These are phyloP conservation scores for Ptychoptera albimana DNA, from an alignment of 2,888 invertebrate species.

Conservation along the genomic window DNA sequence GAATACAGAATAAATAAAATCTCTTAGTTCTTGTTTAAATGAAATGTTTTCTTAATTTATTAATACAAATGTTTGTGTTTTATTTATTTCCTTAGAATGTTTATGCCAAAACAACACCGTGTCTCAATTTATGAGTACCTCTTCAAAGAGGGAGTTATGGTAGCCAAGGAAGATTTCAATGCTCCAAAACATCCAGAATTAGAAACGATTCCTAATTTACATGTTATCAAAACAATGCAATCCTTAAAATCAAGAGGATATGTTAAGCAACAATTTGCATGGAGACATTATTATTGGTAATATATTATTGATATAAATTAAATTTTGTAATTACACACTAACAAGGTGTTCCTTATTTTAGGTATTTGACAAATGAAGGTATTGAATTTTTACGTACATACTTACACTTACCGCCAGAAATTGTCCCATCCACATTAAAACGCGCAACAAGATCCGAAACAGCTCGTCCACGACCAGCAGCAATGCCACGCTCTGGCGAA, in stretches of 20 bases:
- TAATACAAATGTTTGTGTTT: slow-evolving; percentile 5
- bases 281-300: slow-evolving; percentile 98
- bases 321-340: not conserved
- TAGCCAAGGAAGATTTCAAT: slow-evolving; percentile 97
- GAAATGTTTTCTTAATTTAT: too few relatives aligned
- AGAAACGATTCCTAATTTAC: slow-evolving; percentile 87
- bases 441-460: slow-evolving; percentile 77
- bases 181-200: slow-evolving; percentile 95
- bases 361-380: slow-evolving; percentile 94
- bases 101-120: slow-evolving; percentile 99
- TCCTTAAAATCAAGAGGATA: slow-evolving; percentile 91
- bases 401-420: slow-evolving; percentile 94
- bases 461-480: slow-evolving; percentile 57
- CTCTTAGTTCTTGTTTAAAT: too few relatives aligned
- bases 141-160: slow-evolving; percentile 98
- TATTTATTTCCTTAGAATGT: slow-evolving; percentile 59
- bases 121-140: slow-evolving; percentile 94
- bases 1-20: not conserved
- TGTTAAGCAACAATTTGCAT: slow-evolving; percentile 99
- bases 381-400: slow-evolving; percentile 91
- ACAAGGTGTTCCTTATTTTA: slow-evolving; percentile 17
- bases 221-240: slow-evolving; percentile 97
- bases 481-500: slow-evolving; percentile 51
- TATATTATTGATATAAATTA: slow-evolving; percentile 12
- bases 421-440: slow-evolving; percentile 95